Evolutionary conservation across 2,888 invertebrate species (phyloP).

Genomic region (Ptychoptera contaminata): DNA sequence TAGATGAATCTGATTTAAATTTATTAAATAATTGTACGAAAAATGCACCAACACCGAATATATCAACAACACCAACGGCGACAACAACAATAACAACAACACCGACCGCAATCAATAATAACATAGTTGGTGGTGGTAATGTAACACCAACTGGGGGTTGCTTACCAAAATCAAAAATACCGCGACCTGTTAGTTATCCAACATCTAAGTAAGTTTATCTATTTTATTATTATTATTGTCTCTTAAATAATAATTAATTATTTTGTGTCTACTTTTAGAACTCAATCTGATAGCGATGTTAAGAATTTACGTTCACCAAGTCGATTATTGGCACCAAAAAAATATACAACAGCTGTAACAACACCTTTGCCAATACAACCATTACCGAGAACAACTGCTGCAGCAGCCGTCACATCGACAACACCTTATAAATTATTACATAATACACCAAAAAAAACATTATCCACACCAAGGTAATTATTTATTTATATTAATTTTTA

Average conservation of each 20-base stretch:
- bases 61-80: slow-evolving; percentile 12
- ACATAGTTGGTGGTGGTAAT: slow-evolving; percentile 23
- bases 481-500: not conserved
- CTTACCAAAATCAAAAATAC: slow-evolving; percentile 27
- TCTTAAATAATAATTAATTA: no score
- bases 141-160: slow-evolving; percentile 29
- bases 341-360: slow-evolving; percentile 21
- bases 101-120: slow-evolving; percentile 14
- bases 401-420: no score
- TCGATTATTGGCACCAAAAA: slow-evolving; percentile 29
- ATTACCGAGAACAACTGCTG: slow-evolving; percentile 6
- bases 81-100: slow-evolving; percentile 21
- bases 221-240: not conserved
- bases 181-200: slow-evolving; percentile 31
- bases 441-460: slow-evolving; percentile 26
- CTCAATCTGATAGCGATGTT: slow-evolving; percentile 17
- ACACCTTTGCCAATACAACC: slow-evolving; percentile 9
- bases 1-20: slow-evolving; percentile 23
- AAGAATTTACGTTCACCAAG: slow-evolving; percentile 26
- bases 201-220: slow-evolving; percentile 25
- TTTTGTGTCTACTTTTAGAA: no score
- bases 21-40: slow-evolving; percentile 1
- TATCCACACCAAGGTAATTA: slow-evolving; percentile 26
- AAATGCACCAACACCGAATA: slow-evolving; percentile 10
- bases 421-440: slow-evolving; percentile 15